Conservation (phyloP, 2,113 vertebrate species). For the Catharus minimus region DNA sequence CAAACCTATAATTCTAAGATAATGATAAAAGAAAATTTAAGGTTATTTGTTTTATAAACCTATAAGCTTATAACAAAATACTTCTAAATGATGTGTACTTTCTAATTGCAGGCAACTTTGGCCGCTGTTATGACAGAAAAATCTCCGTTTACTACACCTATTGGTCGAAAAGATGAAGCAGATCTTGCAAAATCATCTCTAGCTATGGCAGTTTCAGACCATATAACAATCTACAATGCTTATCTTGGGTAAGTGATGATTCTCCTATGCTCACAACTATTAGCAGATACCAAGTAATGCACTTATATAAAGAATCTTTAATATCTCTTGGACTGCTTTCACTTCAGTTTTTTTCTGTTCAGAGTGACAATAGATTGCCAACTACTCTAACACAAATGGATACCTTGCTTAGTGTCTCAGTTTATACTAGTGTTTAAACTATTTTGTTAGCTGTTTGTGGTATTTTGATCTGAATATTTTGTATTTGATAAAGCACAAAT, state of each 20-base stretch:
- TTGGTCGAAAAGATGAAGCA: conserved; percentile 93
- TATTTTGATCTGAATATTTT: not conserved
- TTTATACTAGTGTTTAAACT: not conserved
- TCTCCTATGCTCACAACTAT: not conserved
- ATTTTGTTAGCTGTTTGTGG: not conserved
- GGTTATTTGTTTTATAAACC: not conserved
- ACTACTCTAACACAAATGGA: not conserved
- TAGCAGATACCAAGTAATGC: not conserved
- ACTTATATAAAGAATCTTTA: not conserved
- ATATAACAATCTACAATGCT: conserved; percentile 92
- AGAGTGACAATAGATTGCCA: not conserved
- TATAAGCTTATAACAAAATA: not conserved
- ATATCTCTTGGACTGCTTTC: not conserved
- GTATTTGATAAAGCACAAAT: not conserved
- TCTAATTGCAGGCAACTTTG: conserved; percentile 85
- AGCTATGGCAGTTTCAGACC: conserved; percentile 90
- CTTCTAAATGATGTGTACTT: not conserved
- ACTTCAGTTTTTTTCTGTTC: not conserved
- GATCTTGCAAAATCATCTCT: conserved; percentile 91
- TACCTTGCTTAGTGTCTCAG: not conserved
- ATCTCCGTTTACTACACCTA: conserved; percentile 93
- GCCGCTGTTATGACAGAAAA: conserved; percentile 97
- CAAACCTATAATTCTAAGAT: not conserved
- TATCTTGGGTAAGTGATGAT: conserved; percentile 84
- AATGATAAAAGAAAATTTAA: not conserved